These are phyloP conservation scores for Petrocephalus sullivani DNA, from an alignment of 2,797 vertebrate species.

Conservation along the genomic window DNA sequence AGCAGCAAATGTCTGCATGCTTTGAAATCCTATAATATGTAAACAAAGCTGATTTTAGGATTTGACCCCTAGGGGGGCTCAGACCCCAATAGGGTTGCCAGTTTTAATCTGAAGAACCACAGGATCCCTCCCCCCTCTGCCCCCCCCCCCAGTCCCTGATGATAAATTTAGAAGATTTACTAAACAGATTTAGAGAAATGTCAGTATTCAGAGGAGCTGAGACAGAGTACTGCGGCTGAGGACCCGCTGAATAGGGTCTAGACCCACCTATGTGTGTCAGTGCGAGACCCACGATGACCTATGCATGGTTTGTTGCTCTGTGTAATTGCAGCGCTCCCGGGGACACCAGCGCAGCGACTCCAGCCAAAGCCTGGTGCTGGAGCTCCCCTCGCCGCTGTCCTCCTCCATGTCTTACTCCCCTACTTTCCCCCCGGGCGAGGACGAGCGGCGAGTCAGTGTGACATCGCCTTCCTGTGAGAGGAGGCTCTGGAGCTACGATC, in stretches of 20 bases:
- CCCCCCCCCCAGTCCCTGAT: not conserved
- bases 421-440: constrained; percentile 49
- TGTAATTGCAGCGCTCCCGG: constrained; percentile 46
- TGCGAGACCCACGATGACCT: not conserved
- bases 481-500: constrained; percentile 42
- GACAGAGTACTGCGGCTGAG: not conserved
- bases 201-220: not conserved
- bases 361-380: constrained; percentile 52
- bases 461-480: constrained; percentile 47
- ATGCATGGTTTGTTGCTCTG: not conserved
- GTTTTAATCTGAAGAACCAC: not conserved
- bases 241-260: not conserved
- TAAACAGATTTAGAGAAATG: not conserved
- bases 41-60: not conserved
- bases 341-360: constrained; percentile 59
- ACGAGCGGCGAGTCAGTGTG: constrained; percentile 52
- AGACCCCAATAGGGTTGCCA: not conserved
- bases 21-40: not conserved
- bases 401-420: constrained; percentile 41
- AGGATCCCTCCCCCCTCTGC: not conserved
- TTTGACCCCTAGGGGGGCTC: not conserved
- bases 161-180: not conserved
- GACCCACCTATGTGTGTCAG: not conserved
- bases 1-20: not conserved
- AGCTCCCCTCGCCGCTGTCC: constrained; percentile 47